These are phyloP conservation scores for Synergus umbraculus DNA, from an alignment of 2,888 invertebrate genomes.

Conservation along the genomic window DNA sequence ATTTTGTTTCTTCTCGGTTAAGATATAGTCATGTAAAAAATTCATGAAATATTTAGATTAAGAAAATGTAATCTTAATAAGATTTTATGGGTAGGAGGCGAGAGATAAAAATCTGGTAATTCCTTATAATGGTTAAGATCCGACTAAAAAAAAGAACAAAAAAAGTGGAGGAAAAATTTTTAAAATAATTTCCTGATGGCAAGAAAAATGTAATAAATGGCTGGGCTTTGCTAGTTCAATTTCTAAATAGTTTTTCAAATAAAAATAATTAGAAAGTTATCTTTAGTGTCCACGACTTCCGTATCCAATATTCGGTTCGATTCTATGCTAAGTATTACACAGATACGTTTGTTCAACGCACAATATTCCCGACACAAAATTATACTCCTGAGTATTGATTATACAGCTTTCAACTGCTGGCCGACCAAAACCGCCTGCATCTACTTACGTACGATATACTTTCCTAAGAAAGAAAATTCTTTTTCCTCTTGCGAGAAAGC, in stretches of 20 bases:
- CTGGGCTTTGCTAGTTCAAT: too few species aligned
- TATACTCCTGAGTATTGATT: constrained; percentile 24
- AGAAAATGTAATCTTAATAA: neutral
- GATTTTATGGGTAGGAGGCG: neutral
- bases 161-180: too few species aligned
- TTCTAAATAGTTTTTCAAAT: neutral
- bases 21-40: neutral
- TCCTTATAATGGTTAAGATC: neutral
- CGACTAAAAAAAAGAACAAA: too few species aligned
- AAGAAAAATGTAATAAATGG: neutral
- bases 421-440: constrained; percentile 30
- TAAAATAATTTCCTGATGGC: neutral
- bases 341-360: neutral
- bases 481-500: constrained; percentile 5
- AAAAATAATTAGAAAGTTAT: neutral
- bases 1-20: neutral
- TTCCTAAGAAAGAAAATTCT: neutral
- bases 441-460: constrained; percentile 24
- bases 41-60: neutral
- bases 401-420: constrained; percentile 2
- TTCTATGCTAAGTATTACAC: neutral
- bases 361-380: constrained; percentile 3
- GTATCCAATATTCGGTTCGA: neutral
- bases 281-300: neutral
- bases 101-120: neutral